These are phyloP conservation scores for Geotrypetes seraphini DNA, from an alignment of 2,797 vertebrate genomes.

Conservation along the genomic window DNA sequence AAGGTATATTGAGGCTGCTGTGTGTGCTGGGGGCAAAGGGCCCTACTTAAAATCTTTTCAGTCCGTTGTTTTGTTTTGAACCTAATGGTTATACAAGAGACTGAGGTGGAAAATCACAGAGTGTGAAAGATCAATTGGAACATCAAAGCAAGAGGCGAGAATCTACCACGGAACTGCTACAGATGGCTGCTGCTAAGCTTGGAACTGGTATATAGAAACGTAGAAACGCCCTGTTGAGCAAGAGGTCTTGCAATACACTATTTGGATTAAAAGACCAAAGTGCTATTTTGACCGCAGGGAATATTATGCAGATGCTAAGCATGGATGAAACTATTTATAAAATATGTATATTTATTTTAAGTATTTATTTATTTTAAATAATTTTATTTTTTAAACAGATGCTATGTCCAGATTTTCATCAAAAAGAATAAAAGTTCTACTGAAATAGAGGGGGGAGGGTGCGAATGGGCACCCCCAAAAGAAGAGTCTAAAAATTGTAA, in stretches of 20 bases:
- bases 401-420: slow-evolving; percentile 77
- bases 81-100: slow-evolving; percentile 26
- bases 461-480: too few relatives aligned
- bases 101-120: slow-evolving; percentile 6
- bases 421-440: slow-evolving; percentile 86
- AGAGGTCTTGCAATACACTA: too few relatives aligned
- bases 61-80: slow-evolving; percentile 31
- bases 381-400: slow-evolving; percentile 97
- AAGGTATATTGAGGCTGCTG: slow-evolving; percentile 33
- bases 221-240: too few relatives aligned
- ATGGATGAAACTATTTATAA: slow-evolving; percentile 96
- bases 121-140: slow-evolving; percentile 7
- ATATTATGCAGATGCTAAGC: slow-evolving; percentile 77
- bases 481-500: slow-evolving; percentile 23
- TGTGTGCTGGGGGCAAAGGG: slow-evolving; percentile 33
- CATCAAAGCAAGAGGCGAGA: slow-evolving; percentile 24
- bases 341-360: slow-evolving; percentile 99
- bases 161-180: slow-evolving; percentile 19
- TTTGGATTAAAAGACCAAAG: not conserved
- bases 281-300: slow-evolving; percentile 42
- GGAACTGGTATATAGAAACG: slow-evolving; percentile 36
- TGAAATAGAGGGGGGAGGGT: slow-evolving; percentile 72
- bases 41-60: slow-evolving; percentile 29
- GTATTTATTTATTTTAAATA: slow-evolving; percentile 99
- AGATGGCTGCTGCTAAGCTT: slow-evolving; percentile 23